phyloP scores from a whole-genome alignment of 2,888 invertebrate species.

The Dromius quadrimaculatus region DNA sequence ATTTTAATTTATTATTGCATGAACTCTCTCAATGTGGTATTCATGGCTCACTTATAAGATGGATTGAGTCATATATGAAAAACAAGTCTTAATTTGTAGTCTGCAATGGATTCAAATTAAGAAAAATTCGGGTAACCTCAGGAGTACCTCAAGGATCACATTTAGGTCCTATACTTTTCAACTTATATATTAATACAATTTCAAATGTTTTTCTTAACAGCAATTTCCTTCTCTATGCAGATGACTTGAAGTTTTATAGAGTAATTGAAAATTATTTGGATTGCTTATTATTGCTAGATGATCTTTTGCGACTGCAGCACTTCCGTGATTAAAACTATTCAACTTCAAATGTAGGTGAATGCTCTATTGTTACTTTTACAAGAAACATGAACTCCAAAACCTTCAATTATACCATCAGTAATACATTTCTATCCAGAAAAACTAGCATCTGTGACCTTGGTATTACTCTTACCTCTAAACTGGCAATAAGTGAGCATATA shows the following conservation, averaged over 20 bases:
- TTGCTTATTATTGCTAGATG: too few species aligned
- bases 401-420: too few species aligned
- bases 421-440: too few species aligned
- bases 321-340: too few species aligned
- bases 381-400: too few species aligned
- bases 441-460: too few species aligned
- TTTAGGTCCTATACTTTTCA: constrained; percentile 7
- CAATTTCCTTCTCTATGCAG: neutral
- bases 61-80: constrained; percentile 2
- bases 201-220: neutral
- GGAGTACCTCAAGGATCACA: constrained; percentile 10
- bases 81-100: neutral
- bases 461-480: too few species aligned
- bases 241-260: constrained; percentile 1
- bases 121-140: neutral
- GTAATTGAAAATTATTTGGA: neutral
- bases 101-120: neutral
- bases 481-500: too few species aligned
- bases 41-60: too few species aligned
- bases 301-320: too few species aligned
- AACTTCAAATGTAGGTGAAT: too few species aligned
- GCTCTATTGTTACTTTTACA: too few species aligned
- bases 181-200: constrained; percentile 3
- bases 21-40: neutral
- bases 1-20: neutral